Percentiles rank a stretch among this genome's conserved stretches.
These are phyloP conservation scores for Phataginus tetradactyla DNA, from an alignment of 2,797 vertebrate genomes.

Conservation along the genomic window DNA sequence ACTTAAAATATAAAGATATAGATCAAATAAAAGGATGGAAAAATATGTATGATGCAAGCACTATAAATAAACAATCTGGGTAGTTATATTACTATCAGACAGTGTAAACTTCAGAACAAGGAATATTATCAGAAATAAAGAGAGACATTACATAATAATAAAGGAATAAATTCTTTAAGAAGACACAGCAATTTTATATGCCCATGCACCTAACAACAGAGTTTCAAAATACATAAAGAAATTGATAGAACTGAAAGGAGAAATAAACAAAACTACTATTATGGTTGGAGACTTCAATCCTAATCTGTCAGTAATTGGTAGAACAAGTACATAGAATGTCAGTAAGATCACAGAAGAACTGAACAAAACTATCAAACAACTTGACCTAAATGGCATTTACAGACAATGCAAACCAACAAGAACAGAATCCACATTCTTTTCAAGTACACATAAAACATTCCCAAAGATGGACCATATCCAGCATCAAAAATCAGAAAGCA, in stretches of 20 bases:
- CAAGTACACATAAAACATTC: neutral
- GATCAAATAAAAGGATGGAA: neutral
- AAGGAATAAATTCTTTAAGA: neutral
- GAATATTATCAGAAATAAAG: neutral
- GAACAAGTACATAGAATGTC: neutral
- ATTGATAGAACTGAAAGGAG: neutral
- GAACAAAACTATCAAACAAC: neutral
- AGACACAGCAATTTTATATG: neutral
- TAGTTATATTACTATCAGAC: neutral
- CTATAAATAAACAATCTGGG: neutral
- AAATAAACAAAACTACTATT: neutral
- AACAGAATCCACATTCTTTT: neutral
- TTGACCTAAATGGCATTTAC: neutral
- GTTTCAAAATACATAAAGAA: neutral
- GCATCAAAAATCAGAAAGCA: neutral
- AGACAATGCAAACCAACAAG: neutral
- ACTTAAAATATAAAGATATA: neutral
- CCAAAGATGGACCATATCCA: neutral
- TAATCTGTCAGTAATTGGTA: neutral
- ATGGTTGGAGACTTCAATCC: neutral
- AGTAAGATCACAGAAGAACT: neutral
- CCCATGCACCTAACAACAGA: neutral
- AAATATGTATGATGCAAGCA: neutral
- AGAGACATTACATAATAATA: neutral
- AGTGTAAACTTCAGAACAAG: neutral